Evolutionary conservation across 2,888 invertebrate species (phyloP), one percentile per base, ranked within the genome.

Genomic region (Cistogaster globosa): DNA sequence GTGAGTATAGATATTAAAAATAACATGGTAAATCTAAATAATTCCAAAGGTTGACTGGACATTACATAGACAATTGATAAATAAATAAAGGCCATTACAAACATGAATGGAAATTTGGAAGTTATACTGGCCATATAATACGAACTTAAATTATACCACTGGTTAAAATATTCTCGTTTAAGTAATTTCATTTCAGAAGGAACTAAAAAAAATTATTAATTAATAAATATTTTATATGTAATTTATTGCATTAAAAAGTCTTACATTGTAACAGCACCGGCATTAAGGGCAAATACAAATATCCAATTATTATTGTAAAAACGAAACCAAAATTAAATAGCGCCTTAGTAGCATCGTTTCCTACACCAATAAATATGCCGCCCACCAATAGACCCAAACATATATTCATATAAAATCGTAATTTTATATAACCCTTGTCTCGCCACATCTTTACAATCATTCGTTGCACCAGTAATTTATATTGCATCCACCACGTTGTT

Each of bases 301-400:
- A 96, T 38, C 95, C 95, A 84, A 97, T 97, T 20, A 96, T 93
- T 84, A 96, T 96, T 1, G 96, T 95, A 89, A 96, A 97, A 88
- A 96, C 96, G 90, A 96, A 97, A 12, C 97, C 97, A 89, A 97
- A 97, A 92, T 97, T 97, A 91, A 96, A 97, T 36, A 97, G 93
- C 0, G 96, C 96, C 90, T 96, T 97, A 0, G 97, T 96, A 0
- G 95, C 97, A 88, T 97, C 96, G 88, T 95, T 94, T 14, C 97
- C 97, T 92, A 97, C 96, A 78, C 94, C 94, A 53, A 94, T 93
- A 90, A 96, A 97, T 68, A 97, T 90, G 5, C 94, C 94, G 0
- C 96, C 97, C 14, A 97, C 94, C 14, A 96, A 93, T 5, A 95
- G 89, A 0, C 95, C 96, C 58, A 97, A 92, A 85, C 95, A 94